Evolutionary conservation across 2,113 vertebrate species (phyloP).

Genomic region (Sturnira hondurensis): DNA sequence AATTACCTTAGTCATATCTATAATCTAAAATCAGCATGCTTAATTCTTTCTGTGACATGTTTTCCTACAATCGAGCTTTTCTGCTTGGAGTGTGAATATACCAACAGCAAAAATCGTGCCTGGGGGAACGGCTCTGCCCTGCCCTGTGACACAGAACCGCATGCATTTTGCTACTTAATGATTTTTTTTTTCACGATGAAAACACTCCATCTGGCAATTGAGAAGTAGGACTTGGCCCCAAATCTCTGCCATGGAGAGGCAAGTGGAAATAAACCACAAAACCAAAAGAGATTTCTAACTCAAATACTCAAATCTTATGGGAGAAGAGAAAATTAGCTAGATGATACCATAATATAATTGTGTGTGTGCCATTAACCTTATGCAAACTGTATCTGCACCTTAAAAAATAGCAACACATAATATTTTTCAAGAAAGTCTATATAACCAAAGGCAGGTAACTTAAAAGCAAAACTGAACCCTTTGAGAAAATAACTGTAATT

Average conservation of each 20-base stretch:
- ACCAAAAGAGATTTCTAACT: neutral
- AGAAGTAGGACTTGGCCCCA: neutral
- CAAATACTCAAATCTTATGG: neutral
- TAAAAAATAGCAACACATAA: constrained; percentile 1
- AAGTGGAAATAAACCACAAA: neutral
- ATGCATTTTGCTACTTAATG: constrained; percentile 6
- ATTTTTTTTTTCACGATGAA: neutral
- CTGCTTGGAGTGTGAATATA: neutral
- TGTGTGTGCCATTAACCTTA: neutral
- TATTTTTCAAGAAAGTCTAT: neutral
- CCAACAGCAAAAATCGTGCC: neutral
- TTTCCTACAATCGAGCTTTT: neutral
- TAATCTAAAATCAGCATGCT: neutral
- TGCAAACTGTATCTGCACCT: neutral
- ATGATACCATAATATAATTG: neutral
- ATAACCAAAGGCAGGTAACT: neutral
- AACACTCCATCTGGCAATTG: neutral
- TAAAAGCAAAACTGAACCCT: neutral
- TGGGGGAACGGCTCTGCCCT: neutral
- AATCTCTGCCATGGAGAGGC: neutral
- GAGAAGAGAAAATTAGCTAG: neutral
- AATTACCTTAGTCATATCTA: neutral
- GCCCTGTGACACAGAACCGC: neutral
- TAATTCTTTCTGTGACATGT: neutral
- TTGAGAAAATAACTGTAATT: neutral